phyloP scores from a whole-genome alignment of 2,888 invertebrate genomes.

The Pandemis corylana region DNA sequence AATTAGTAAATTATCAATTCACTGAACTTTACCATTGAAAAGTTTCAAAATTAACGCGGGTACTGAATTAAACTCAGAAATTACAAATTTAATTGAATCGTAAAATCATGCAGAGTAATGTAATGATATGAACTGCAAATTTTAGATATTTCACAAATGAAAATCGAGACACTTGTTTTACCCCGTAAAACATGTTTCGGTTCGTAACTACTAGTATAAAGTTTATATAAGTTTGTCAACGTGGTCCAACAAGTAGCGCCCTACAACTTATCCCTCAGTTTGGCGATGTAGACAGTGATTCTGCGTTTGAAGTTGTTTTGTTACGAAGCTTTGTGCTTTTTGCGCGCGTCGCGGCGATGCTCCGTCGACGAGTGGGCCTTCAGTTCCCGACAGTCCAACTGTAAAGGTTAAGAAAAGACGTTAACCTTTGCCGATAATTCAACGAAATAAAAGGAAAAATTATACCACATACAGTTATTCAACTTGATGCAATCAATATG shows the following conservation, averaged over 20 bases:
- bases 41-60: no score
- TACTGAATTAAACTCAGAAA: no score
- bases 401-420: constrained; percentile 50
- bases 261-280: constrained; percentile 50
- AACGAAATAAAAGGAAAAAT: background rate
- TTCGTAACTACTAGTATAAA: no score
- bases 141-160: no score
- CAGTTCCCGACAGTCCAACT: constrained; percentile 89
- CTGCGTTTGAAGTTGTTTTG: constrained; percentile 58
- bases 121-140: no score
- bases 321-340: constrained; percentile 89
- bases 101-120: no score
- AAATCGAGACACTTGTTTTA: no score
- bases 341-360: constrained; percentile 85
- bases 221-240: background rate
- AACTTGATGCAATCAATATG: background rate
- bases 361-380: constrained; percentile 86
- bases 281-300: constrained; percentile 58
- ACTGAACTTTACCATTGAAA: no score
- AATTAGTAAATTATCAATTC: no score
- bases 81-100: no score
- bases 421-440: background rate
- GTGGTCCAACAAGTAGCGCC: background rate
- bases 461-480: background rate
- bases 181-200: no score